Evolutionary conservation across 2,797 vertebrate species (phyloP).

Genomic region (Pelodytes ibericus): DNA sequence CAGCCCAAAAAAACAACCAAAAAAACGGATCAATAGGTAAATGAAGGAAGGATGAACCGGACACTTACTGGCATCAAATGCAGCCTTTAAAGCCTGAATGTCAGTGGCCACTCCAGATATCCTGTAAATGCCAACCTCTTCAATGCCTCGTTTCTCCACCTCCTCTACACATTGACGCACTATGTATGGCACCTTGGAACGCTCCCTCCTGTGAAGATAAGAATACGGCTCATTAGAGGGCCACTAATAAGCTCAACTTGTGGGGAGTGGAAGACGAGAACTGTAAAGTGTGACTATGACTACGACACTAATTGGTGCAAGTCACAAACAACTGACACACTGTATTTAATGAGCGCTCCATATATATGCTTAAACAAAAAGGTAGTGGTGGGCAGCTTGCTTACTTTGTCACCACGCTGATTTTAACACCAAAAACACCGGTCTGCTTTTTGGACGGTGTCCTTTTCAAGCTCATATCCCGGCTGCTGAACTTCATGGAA

Average conservation of each 20-base stretch:
- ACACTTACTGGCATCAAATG: constrained; percentile 92
- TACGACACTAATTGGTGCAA: constrained; percentile 30
- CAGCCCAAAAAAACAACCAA: not conserved
- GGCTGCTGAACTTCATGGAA: constrained; percentile 98
- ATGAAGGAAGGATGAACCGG: not conserved
- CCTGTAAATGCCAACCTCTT: constrained; percentile 97
- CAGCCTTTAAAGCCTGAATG: constrained; percentile 92
- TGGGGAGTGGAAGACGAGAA: not conserved
- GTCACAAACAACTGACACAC: constrained; percentile 8
- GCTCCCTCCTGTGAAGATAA: constrained; percentile 81
- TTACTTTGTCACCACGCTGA: constrained; percentile 96
- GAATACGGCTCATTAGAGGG: constrained; percentile 17
- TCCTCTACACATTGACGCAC: constrained; percentile 97
- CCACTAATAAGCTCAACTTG: constrained; percentile 3
- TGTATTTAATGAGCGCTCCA: not conserved
- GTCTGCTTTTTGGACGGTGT: constrained; percentile 97
- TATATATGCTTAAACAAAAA: not conserved
- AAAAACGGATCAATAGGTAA: not conserved
- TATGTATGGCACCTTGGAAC: constrained; percentile 98
- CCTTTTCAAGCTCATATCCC: constrained; percentile 95
- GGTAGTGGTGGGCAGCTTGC: constrained; percentile 36
- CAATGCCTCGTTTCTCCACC: constrained; percentile 96
- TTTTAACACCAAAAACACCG: constrained; percentile 96
- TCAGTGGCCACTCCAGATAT: constrained; percentile 97
- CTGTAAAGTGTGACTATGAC: not conserved